Evolutionary conservation across 2,888 invertebrate species (phyloP).

Genomic region (Caenorhabditis virilis): DNA sequence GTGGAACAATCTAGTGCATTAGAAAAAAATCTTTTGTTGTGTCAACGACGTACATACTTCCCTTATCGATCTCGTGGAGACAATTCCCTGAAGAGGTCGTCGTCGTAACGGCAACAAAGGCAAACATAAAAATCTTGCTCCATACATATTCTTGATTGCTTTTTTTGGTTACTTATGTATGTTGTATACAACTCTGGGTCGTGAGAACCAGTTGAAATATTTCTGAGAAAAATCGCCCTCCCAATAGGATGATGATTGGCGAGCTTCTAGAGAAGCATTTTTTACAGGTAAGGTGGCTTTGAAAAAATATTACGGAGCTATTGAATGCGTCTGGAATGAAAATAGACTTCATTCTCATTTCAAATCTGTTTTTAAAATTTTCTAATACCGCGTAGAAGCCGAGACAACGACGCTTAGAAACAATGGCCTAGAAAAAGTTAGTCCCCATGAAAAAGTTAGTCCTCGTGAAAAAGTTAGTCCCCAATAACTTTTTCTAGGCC

Average conservation of each 20-base stretch:
- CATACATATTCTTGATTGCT: not conserved
- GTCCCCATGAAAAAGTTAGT: too few species aligned
- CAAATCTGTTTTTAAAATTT: not conserved
- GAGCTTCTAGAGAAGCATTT: constrained; percentile 34
- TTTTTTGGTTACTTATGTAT: not conserved
- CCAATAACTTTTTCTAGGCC: too few species aligned
- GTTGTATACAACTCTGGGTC: constrained; percentile 7
- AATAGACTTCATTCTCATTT: constrained; percentile 15
- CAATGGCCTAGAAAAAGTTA: too few species aligned
- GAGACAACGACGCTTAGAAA: too few species aligned
- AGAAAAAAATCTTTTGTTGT: too few species aligned
- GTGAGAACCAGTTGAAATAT: constrained; percentile 4
- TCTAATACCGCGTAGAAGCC: too few species aligned
- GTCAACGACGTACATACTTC: too few species aligned
- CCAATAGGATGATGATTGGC: constrained; percentile 23
- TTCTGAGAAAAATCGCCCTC: not conserved
- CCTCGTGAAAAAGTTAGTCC: too few species aligned
- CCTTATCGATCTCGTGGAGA: too few species aligned
- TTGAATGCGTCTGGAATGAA: constrained; percentile 1
- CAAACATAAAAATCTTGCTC: not conserved
- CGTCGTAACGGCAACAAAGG: constrained; percentile 10
- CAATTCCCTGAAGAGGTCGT: constrained; percentile 6
- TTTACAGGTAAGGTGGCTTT: constrained; percentile 26
- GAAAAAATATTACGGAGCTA: constrained; percentile 12
- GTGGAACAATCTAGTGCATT: too few species aligned